Evolutionary conservation across 2,797 vertebrate species (phyloP), one percentile per base, ranked within the genome.

Genomic region (Echeneis naucrates): DNA sequence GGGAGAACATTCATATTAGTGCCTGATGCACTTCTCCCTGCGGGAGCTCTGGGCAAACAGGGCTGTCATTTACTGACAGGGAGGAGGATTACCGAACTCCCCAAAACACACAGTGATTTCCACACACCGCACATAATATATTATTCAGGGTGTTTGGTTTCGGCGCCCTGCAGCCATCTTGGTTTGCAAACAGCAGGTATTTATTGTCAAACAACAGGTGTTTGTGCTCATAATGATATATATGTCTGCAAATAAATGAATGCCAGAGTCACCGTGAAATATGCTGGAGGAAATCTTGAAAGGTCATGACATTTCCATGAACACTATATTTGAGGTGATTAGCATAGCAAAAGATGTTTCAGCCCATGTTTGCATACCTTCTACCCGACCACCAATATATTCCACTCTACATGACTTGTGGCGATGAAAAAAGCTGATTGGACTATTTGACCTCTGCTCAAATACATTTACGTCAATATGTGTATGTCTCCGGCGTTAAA

Each of bases 1-100:
- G 92, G 89, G 91, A 84, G 81, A 87, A 83, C 77, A 88, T 88
- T 89, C 78, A 87, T 90, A 92, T 92, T 84, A 89, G 68, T 11
- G 77, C 73, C 84, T 81, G 81, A 80, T 89, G 76, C 81, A 86
- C 47, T 60, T 9, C 67, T 64, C 81, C 88, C 76, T 60, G 13
- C 21, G 83, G 83, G 88, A 92, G 82, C 80, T 88, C 67, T 89
- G 89, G 85, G 90, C 90, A 94, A 94, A 95, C 92, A 94, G 82
- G 77, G 58, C 86, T 95, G 92, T 87, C 91, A 94, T 95, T 95
- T 94, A 92, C 93, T 82, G 88, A 82, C 68, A 79, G 87, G 78
- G 79, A 86, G 81, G 75, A 85, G 87, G 88, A 92, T 92, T 90
- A 91, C 83, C 82, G 85, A 58, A 35, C 73, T 83, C 80, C 80